phyloP scores from a whole-genome alignment of 2,797 vertebrate genomes.

The Centropyge bicolor region DNA sequence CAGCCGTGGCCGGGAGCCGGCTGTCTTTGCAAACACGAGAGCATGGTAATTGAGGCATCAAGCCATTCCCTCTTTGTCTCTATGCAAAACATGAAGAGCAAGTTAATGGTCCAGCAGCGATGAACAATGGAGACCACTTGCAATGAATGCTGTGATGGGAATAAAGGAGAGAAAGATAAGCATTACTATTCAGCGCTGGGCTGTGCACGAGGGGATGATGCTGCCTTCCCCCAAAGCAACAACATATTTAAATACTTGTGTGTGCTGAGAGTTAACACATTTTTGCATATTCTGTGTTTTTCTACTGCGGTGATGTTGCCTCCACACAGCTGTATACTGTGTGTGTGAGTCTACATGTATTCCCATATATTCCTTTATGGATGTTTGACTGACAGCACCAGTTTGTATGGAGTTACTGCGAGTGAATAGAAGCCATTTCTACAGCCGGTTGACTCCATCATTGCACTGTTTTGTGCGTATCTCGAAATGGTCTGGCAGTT shows the following conservation, averaged over 20 bases:
- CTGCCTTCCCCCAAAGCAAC: constrained; percentile 36
- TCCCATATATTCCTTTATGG: constrained; percentile 15
- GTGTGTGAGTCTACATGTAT: background rate
- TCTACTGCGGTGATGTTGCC: background rate
- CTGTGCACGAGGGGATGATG: constrained; percentile 20
- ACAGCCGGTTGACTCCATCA: constrained; percentile 58
- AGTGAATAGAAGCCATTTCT: constrained; percentile 73
- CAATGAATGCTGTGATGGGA: constrained; percentile 67
- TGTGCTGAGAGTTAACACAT: background rate
- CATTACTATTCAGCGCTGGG: constrained; percentile 47
- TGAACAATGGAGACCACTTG: constrained; percentile 66
- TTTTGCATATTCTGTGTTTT: constrained; percentile 27
- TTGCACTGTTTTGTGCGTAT: constrained; percentile 52
- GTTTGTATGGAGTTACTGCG: constrained; percentile 37
- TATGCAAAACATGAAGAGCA: constrained; percentile 66
- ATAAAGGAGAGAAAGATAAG: constrained; percentile 55
- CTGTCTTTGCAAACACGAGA: constrained; percentile 67
- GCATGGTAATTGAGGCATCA: constrained; percentile 75
- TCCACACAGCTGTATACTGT: background rate
- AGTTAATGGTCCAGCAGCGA: constrained; percentile 67
- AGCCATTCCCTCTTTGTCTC: constrained; percentile 69
- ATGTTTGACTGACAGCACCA: constrained; percentile 52
- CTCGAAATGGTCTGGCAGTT: constrained; percentile 8
- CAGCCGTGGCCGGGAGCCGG: constrained; percentile 52
- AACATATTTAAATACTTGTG: constrained; percentile 26